Evolutionary conservation across 2,113 vertebrate genomes (phyloP).

Genomic region (Podarcis cretensis): DNA sequence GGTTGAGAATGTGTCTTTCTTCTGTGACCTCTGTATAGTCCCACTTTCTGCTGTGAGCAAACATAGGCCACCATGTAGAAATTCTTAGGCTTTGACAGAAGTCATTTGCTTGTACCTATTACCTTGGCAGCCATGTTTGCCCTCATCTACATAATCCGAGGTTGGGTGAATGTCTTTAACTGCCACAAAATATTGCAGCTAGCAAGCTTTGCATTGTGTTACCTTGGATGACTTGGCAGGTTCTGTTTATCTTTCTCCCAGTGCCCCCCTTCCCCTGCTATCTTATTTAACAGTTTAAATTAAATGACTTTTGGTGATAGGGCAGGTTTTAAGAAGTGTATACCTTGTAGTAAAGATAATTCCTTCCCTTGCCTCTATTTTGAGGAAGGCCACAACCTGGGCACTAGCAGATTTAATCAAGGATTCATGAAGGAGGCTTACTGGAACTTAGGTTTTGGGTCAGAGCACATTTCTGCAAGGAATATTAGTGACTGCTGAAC

Average conservation of each 20-base stretch:
- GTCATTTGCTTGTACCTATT: neutral
- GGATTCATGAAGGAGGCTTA: neutral
- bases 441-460: neutral
- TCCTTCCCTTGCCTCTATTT: neutral
- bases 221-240: neutral
- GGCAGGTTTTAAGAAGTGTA: neutral
- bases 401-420: neutral
- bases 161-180: neutral
- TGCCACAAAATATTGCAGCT: neutral
- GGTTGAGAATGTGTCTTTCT: neutral
- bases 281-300: neutral
- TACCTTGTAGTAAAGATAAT: neutral
- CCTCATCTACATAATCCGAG: neutral
- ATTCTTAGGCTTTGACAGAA: constrained; percentile 3
- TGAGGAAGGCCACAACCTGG: neutral
- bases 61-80: neutral
- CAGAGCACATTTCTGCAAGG: neutral
- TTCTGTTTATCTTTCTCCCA: too few relatives aligned
- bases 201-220: neutral
- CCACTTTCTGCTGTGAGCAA: neutral
- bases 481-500: neutral
- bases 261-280: neutral
- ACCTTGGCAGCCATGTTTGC: neutral
- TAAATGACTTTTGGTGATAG: neutral
- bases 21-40: neutral